Evolutionary conservation across 2,113 vertebrate genomes (phyloP).

Genomic region (Pomatostomus ruficeps): DNA sequence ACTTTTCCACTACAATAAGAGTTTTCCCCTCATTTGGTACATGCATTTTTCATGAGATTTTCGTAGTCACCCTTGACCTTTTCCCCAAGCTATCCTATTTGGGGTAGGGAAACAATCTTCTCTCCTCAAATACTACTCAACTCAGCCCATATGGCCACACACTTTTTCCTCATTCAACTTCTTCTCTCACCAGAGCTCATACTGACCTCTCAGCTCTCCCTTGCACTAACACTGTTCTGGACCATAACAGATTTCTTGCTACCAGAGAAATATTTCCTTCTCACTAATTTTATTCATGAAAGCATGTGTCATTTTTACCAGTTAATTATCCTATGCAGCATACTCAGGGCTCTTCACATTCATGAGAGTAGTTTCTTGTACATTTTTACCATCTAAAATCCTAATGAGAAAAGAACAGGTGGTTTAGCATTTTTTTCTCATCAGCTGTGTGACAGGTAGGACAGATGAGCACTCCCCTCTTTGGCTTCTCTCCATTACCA

Average conservation of each 20-base stretch:
- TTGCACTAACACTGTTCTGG: background rate
- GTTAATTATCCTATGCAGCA: background rate
- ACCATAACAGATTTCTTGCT: background rate
- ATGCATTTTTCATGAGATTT: background rate
- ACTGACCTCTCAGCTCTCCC: background rate
- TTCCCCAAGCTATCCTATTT: background rate
- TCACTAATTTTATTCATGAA: background rate
- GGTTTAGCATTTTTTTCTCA: background rate
- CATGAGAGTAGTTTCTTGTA: background rate
- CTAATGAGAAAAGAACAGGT: background rate
- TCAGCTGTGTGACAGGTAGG: background rate
- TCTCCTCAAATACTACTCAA: background rate
- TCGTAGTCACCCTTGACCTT: background rate
- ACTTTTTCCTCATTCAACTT: background rate
- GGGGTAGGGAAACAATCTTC: background rate
- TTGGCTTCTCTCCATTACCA: accelerated
- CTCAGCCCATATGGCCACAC: background rate
- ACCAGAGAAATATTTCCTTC: background rate
- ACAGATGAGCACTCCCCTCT: background rate
- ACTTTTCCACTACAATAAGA: background rate
- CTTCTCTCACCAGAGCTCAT: background rate
- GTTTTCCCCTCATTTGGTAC: background rate
- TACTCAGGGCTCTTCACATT: background rate
- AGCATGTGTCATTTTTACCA: background rate
- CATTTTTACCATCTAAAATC: background rate